Percentiles rank a stretch among this genome's conserved stretches.
Conservation (phyloP, 2,888 invertebrate genomes). For the Drosophila colorata region DNA sequence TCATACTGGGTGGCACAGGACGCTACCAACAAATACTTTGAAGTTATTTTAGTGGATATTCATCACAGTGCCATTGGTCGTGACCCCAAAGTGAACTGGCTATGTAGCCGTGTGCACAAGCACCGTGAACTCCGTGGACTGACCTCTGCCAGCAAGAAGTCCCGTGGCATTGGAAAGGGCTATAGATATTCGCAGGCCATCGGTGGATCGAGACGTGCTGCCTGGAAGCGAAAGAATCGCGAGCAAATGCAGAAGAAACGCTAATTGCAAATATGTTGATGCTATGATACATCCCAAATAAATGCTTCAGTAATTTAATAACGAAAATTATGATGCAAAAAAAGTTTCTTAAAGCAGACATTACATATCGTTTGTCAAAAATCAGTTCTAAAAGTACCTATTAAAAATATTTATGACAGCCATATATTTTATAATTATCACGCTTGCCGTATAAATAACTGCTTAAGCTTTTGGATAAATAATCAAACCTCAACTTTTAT, state of each 20-base stretch:
- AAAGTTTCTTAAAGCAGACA: too few species aligned
- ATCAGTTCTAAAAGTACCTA: too few species aligned
- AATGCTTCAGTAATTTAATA: too few species aligned
- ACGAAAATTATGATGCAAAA: too few species aligned
- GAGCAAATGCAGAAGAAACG: conserved; percentile 98
- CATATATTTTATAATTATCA: too few species aligned
- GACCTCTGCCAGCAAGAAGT: conserved; percentile 98
- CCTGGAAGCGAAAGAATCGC: conserved; percentile 97
- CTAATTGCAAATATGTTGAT: conserved; percentile 86
- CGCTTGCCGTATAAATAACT: too few species aligned
- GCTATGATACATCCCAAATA: too few species aligned
- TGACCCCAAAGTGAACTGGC: conserved; percentile 99
- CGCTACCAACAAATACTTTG: conserved; percentile 99
- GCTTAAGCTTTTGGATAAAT: too few species aligned
- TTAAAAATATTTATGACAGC: too few species aligned
- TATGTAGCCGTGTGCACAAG: conserved; percentile 98
- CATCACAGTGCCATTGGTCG: conserved; percentile 91
- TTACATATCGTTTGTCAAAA: too few species aligned
- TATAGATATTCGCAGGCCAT: conserved; percentile 97
- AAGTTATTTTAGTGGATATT: conserved; percentile 95
- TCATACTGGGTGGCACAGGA: conserved; percentile 99
- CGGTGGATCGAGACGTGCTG: conserved; percentile 97
- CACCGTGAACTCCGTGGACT: conserved; percentile 99
- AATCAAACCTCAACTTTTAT: too few species aligned
- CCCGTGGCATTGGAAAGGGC: conserved; percentile 97